Percentiles rank a stretch among this genome's conserved stretches.
phyloP scores from a whole-genome alignment of 2,113 vertebrate genomes.

The Bubo blakistoni region DNA sequence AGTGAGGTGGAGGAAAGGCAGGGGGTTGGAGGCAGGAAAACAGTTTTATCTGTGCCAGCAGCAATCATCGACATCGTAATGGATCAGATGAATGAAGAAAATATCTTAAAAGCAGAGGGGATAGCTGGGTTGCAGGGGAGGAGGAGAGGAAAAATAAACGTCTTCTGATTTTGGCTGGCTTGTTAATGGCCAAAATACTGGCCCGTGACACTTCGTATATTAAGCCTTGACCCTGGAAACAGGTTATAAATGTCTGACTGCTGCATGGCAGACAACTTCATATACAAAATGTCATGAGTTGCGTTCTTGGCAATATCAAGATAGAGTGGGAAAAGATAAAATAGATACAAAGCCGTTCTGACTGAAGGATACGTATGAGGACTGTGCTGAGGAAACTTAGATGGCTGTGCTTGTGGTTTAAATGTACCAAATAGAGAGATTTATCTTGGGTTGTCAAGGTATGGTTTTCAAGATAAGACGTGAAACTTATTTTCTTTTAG shows the following conservation, averaged over 20 bases:
- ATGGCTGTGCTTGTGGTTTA: neutral
- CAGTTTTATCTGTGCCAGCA: neutral
- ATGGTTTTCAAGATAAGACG: neutral
- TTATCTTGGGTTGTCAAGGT: neutral
- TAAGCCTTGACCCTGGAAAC: neutral
- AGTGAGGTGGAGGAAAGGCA: neutral
- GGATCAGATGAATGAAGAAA: neutral
- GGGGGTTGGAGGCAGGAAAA: neutral
- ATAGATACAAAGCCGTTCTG: neutral
- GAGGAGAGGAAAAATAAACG: neutral
- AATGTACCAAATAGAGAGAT: neutral
- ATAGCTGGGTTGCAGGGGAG: neutral
- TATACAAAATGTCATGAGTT: neutral
- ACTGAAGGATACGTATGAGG: neutral
- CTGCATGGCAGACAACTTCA: neutral
- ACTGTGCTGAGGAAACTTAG: rapidly evolving
- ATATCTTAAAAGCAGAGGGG: neutral
- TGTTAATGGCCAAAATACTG: neutral
- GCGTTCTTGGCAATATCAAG: neutral
- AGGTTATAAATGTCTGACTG: neutral
- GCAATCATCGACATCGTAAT: rapidly evolving
- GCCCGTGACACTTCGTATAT: neutral
- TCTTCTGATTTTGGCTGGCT: neutral
- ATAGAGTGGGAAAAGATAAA: neutral
- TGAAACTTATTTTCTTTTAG: neutral